Conservation (phyloP, 2,888 invertebrate species). For the Acrobasis repandana region DNA sequence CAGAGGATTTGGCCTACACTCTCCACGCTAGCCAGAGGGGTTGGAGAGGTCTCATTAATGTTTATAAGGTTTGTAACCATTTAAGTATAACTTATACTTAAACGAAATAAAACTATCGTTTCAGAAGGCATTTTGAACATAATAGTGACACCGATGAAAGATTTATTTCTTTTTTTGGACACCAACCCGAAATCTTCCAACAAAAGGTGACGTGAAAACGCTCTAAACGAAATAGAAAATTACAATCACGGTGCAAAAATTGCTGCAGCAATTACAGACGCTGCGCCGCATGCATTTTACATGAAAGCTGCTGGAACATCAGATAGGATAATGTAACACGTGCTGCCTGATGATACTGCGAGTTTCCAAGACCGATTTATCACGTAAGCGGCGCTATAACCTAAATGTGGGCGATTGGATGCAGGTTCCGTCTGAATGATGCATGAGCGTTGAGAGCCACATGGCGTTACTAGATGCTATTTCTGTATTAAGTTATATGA, state of each 20-base stretch:
- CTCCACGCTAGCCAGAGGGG: too few relatives aligned
- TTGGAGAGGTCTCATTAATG: too few relatives aligned
- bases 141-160: too few relatives aligned
- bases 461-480: slow-evolving; percentile 41
- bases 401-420: slow-evolving; percentile 61
- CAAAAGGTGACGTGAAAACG: background rate
- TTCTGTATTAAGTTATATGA: slow-evolving; percentile 42
- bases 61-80: too few relatives aligned
- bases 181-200: too few relatives aligned
- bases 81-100: too few relatives aligned
- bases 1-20: too few relatives aligned
- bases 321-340: slow-evolving; percentile 59
- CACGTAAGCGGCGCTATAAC: slow-evolving; percentile 1
- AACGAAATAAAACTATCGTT: too few relatives aligned
- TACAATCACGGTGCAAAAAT: slow-evolving; percentile 16
- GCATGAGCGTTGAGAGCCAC: slow-evolving; percentile 48
- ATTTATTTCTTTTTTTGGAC: too few relatives aligned
- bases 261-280: slow-evolving; percentile 20
- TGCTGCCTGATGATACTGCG: slow-evolving; percentile 58
- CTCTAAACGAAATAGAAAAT: slow-evolving; percentile 14
- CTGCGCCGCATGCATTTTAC: slow-evolving; percentile 53
- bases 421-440: slow-evolving; percentile 62
- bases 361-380: slow-evolving; percentile 44
- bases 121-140: too few relatives aligned
- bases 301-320: slow-evolving; percentile 64